Percentiles rank a stretch among this genome's conserved stretches.
These are phyloP conservation scores for Poecilia latipinna DNA, from an alignment of 2,113 vertebrate species.

Conservation along the genomic window DNA sequence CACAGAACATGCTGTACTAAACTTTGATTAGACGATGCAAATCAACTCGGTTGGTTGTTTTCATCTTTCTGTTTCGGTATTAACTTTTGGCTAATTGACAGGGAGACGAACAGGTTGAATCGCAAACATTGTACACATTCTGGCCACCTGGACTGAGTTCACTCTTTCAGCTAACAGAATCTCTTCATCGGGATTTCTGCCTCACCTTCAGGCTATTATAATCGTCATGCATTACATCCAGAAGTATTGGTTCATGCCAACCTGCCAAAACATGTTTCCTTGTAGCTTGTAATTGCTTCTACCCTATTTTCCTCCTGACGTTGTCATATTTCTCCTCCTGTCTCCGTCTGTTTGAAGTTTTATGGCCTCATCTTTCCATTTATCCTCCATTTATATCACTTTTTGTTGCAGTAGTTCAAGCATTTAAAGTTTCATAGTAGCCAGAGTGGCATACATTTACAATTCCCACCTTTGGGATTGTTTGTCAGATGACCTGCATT, in stretches of 20 bases:
- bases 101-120: conserved; percentile 17
- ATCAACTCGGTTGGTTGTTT: neutral
- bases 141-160: conserved; percentile 19
- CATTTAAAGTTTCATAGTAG: neutral
- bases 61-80: conserved; percentile 24
- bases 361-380: neutral
- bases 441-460: too few relatives aligned
- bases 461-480: too few relatives aligned
- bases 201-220: conserved; percentile 40
- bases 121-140: conserved; percentile 18
- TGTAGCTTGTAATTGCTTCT: conserved; percentile 31
- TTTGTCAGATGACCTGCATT: neutral
- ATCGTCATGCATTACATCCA: conserved; percentile 26
- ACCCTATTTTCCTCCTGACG: conserved; percentile 10
- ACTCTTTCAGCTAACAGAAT: conserved; percentile 29
- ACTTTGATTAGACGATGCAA: conserved; percentile 40
- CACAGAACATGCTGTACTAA: conserved; percentile 48
- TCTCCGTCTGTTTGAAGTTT: neutral
- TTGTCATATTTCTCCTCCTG: conserved; percentile 10
- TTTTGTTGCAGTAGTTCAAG: neutral
- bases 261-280: conserved; percentile 54
- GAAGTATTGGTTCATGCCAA: conserved; percentile 19
- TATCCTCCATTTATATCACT: neutral
- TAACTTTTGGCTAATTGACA: conserved; percentile 30
- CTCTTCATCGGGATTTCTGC: conserved; percentile 26